phyloP scores from a whole-genome alignment of 1,140 invertebrate species.

The Neomicropteryx cornuta region DNA sequence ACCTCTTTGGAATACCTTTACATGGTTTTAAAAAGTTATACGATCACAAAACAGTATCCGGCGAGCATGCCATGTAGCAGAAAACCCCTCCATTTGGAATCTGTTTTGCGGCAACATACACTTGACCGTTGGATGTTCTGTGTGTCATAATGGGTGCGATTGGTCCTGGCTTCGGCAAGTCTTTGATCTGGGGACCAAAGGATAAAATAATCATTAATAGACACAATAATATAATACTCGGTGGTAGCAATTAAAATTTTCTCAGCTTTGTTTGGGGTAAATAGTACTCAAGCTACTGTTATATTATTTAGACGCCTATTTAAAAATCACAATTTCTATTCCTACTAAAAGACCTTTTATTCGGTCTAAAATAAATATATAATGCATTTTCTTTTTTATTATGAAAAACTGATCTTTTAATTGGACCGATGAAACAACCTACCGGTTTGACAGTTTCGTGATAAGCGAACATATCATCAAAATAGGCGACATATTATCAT shows the following conservation, averaged over 20 bases:
- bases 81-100: slow-evolving; percentile 34
- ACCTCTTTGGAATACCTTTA: too few relatives aligned
- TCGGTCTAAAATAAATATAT: too few relatives aligned
- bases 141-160: slow-evolving; percentile 32
- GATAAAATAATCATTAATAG: slow-evolving; percentile 1
- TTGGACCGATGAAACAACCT: too few relatives aligned
- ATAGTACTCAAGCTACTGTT: too few relatives aligned
- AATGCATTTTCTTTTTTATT: too few relatives aligned
- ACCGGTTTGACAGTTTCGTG: too few relatives aligned
- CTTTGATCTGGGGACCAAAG: slow-evolving; percentile 19
- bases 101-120: slow-evolving; percentile 34
- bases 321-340: background rate
- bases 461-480: too few relatives aligned
- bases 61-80: slow-evolving; percentile 41
- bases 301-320: background rate
- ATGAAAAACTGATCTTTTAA: too few relatives aligned
- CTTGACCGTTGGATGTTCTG: slow-evolving; percentile 35
- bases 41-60: too few relatives aligned
- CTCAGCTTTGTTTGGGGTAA: slow-evolving; percentile 26
- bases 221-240: background rate
- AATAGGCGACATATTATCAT: too few relatives aligned
- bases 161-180: slow-evolving; percentile 32
- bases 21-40: too few relatives aligned
- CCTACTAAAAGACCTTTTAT: background rate
- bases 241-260: slow-evolving; percentile 15